Conservation (phyloP, 2,113 vertebrate species). For the Regulus satrapa region DNA sequence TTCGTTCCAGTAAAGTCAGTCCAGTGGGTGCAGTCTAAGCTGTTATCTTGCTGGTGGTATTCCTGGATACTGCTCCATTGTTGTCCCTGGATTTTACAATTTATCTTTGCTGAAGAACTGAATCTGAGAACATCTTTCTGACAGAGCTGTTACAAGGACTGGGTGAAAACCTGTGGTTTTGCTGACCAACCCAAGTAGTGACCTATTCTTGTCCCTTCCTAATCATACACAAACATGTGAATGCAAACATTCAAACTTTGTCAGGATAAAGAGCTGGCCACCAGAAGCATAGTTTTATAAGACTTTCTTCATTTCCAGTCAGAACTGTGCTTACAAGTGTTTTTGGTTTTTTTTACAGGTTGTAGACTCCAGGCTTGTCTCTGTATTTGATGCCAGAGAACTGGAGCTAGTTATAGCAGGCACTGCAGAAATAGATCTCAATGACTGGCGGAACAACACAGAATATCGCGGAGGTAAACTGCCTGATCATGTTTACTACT, state of each 20-base stretch:
- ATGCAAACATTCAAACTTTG: not conserved
- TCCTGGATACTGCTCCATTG: not conserved
- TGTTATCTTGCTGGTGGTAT: not conserved
- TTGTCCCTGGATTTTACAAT: not conserved
- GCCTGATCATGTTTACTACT: not conserved
- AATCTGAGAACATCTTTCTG: not conserved
- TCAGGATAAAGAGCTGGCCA: not conserved
- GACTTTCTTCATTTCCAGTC: not conserved
- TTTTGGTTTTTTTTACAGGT: slow-evolving; percentile 78
- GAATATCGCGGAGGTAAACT: slow-evolving; percentile 94
- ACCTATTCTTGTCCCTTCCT: not conserved
- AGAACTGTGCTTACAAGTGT: not conserved
- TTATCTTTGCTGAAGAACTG: not conserved
- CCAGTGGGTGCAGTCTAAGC: not conserved
- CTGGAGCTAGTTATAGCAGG: slow-evolving; percentile 97
- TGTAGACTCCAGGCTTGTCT: slow-evolving; percentile 94
- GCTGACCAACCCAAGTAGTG: not conserved
- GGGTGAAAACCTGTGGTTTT: not conserved
- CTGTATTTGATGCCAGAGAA: slow-evolving; percentile 95
- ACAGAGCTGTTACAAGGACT: not conserved
- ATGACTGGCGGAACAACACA: slow-evolving; percentile 93
- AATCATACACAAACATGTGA: not conserved
- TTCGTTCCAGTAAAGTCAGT: not conserved
- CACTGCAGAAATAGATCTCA: slow-evolving; percentile 95
- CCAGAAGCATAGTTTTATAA: not conserved